Base-by-base conservation (phyloP, 2,888 invertebrate genomes). In the Aricia artaxerxes region DNA sequence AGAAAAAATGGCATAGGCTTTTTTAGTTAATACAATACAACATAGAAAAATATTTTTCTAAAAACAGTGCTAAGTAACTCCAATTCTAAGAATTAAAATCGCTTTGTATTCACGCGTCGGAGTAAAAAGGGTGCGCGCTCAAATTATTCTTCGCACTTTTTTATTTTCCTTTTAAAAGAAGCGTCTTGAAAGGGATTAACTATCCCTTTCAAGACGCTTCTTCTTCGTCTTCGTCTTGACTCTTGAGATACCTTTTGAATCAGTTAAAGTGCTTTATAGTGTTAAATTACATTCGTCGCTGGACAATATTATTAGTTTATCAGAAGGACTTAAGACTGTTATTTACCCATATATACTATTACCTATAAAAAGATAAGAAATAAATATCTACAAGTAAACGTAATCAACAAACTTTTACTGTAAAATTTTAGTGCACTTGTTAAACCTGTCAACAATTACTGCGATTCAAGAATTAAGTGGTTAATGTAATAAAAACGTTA, bases 61-160 rank as follows among this genome's bases (percentile, higher is more conserved):
- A 31, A 75, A 49, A 73, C 44, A 49, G 49, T 69, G 35, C 69
- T 69, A 69, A 69, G 69, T 35, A 75, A 75, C 75, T 49, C 13
- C 44, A 75, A 31, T 49, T 75, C 44, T 49, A 44, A 75, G 9
- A 11, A 75, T 49, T 16, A 4, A 40, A 73, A 75, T 49, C 31
- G 44, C 44, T 75, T 75, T 75, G 75, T 75, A 75, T 53, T 75
- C 44, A 49, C 44, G 75, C 75, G 75, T 49, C 44, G 49, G 75
- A 49, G 75, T 49, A 49, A 40, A 31, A 75, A 75, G 44, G 49
- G 75, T 44, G 49, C 11, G 13, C 24, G 44, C 75, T 75, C 49
- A 75, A 75, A 75, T 49, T 44, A 49, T 75, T 49, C 24, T 24
- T 49, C 75, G 49, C 44, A 75, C 75, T 44, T 49, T 75, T 75